These are phyloP conservation scores for Tolmerus cingulatus DNA, from an alignment of 2,888 invertebrate genomes.

Conservation along the genomic window DNA sequence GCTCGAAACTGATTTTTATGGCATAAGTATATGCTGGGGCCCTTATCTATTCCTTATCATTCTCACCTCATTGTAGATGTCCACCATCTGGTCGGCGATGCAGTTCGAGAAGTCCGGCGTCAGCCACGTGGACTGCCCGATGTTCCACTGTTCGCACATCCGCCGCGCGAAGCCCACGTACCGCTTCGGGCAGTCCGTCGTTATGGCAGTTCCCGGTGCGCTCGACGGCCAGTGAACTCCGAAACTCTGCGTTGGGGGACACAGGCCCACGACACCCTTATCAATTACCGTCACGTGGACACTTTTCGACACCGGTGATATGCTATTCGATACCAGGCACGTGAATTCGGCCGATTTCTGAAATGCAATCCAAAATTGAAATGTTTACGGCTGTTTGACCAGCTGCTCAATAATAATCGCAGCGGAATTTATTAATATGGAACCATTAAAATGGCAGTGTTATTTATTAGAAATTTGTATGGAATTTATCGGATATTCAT, in stretches of 20 bases:
- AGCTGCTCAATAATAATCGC: not conserved
- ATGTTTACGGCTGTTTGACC: not conserved
- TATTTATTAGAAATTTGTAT: not conserved
- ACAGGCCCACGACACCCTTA: slow-evolving; percentile 68
- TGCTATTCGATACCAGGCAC: slow-evolving; percentile 72
- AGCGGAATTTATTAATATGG: not conserved
- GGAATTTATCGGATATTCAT: not conserved
- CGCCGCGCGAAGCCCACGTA: slow-evolving; percentile 66
- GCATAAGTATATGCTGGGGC: not conserved
- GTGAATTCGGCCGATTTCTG: slow-evolving; percentile 81
- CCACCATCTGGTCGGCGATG: slow-evolving; percentile 70
- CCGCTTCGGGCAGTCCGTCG: slow-evolving; percentile 70
- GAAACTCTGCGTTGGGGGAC: slow-evolving; percentile 67
- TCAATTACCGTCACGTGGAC: slow-evolving; percentile 74
- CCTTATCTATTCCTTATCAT: not conserved
- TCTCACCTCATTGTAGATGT: slow-evolving; percentile 72
- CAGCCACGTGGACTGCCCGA: slow-evolving; percentile 76
- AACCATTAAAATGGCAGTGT: not conserved
- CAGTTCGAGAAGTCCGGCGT: slow-evolving; percentile 80
- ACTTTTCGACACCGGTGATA: slow-evolving; percentile 67
- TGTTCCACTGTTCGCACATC: slow-evolving; percentile 69
- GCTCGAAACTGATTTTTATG: slow-evolving; percentile 55
- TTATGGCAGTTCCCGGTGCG: slow-evolving; percentile 75
- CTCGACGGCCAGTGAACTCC: slow-evolving; percentile 73
- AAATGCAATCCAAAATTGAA: slow-evolving; percentile 50